Conservation (phyloP, 2,888 invertebrate species). For the Acronicta leporina region DNA sequence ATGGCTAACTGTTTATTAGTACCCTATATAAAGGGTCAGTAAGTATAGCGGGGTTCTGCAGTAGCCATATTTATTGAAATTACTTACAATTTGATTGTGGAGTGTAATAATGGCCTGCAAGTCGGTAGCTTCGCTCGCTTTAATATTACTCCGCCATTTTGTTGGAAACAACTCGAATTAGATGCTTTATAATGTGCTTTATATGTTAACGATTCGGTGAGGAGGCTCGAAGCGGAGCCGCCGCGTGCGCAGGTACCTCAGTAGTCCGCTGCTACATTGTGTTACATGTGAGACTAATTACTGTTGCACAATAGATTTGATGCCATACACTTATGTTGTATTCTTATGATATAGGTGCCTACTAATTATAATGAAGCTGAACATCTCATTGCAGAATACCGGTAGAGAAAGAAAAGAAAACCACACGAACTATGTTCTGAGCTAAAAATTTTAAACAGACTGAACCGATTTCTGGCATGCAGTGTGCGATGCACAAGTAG, state of each 20-base stretch:
- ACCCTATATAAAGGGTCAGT: slow-evolving; percentile 80
- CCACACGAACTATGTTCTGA: no score
- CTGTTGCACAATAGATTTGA: no score
- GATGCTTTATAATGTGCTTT: slow-evolving; percentile 80
- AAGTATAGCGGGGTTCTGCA: slow-evolving; percentile 71
- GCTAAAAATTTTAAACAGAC: no score
- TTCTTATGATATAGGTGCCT: no score
- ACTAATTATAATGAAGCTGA: no score
- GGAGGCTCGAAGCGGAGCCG: neutral
- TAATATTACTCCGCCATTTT: slow-evolving; percentile 80
- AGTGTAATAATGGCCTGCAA: slow-evolving; percentile 80
- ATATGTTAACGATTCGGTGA: slow-evolving; percentile 57
- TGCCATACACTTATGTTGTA: no score
- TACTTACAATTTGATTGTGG: slow-evolving; percentile 87
- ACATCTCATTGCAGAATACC: no score
- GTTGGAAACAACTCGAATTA: slow-evolving; percentile 80
- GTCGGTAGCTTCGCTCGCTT: slow-evolving; percentile 80
- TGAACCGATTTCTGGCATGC: no score
- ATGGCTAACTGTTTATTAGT: slow-evolving; percentile 86
- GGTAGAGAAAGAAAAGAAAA: no score
- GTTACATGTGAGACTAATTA: neutral
- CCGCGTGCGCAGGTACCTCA: slow-evolving; percentile 18
- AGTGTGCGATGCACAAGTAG: no score
- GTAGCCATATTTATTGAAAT: slow-evolving; percentile 87
- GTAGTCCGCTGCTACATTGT: neutral